Evolutionary conservation across 2,113 vertebrate genomes (phyloP), one percentile per base, ranked within the genome.

Genomic region (Phyllopteryx taeniolatus): DNA sequence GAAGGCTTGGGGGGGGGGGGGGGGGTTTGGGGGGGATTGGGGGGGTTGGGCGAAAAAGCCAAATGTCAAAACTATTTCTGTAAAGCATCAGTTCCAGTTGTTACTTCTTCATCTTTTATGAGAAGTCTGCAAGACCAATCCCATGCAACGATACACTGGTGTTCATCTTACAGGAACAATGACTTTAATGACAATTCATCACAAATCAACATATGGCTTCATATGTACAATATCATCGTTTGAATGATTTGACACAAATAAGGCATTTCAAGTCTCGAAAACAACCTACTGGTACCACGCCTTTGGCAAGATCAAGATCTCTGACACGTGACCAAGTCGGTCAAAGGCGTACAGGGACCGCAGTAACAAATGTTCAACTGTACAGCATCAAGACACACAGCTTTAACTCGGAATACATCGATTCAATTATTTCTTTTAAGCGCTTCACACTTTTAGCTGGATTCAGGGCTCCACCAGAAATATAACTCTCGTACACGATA

Each of bases 201-300:
- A 91, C 87, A 86, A 74, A 60, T 80, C 81, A 75, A 70, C 78
- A 49, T 72, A 85, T 81, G 78, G 77, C 81, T 79, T 85, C 74
- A 75, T 88, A 79, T 84, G 44, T 88, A 90, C 89, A 90, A 57
- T 67, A 82, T 82, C 67, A 73, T 84, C 73, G 62, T 72, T 73
- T 68, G 67, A 83, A 87, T 80, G 78, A 85, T 70, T 83, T 68
- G 79, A 89, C 89, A 88, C 87, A 87, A 90, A 90, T 90, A 90
- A 91, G 90, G 90, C 89, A 90, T 91, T 89, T 91, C 87, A 89
- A 89, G 89, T 87, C 83, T 86, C 56, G 67, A 83, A 88, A 87
- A 84, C 75, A 82, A 87, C 77, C 74, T 53, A 88, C 72, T 81
- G 77, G 79, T 75, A 75, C 81, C 81, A 82, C 81, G 63, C 79